phyloP scores from a whole-genome alignment of 2,888 invertebrate genomes.

The Zhengitettix transpicula region DNA sequence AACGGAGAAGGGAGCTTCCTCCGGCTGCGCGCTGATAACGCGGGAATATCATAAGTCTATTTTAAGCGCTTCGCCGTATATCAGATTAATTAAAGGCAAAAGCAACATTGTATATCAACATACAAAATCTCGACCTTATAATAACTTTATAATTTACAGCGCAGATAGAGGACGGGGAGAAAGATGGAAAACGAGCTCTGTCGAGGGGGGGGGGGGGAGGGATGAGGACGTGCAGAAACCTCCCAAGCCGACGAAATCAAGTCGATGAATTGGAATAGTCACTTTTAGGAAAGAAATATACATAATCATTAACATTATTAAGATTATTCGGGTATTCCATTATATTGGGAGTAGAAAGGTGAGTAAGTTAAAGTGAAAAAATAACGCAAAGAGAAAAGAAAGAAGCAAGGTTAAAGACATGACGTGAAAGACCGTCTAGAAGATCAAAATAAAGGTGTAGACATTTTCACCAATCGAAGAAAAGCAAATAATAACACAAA shows the following conservation, averaged over 20 bases:
- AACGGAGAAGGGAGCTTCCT: constrained; percentile 11
- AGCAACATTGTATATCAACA: constrained; percentile 32
- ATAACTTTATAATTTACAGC: constrained; percentile 33
- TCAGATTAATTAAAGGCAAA: constrained; percentile 33
- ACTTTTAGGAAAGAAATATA: too few relatives aligned
- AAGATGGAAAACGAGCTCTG: background rate
- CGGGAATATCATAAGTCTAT: constrained; percentile 9
- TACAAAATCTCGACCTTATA: constrained; percentile 31
- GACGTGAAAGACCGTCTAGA: too few relatives aligned
- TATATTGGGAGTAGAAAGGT: too few relatives aligned
- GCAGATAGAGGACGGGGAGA: background rate
- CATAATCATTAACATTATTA: too few relatives aligned
- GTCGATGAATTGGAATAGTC: background rate
- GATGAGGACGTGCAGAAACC: background rate
- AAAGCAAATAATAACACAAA: too few relatives aligned
- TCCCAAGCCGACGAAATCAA: background rate
- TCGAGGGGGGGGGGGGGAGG: too few relatives aligned
- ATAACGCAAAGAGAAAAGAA: too few relatives aligned
- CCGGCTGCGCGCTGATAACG: constrained; percentile 14
- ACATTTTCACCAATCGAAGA: too few relatives aligned
- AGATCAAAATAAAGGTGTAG: too few relatives aligned
- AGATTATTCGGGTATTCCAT: too few relatives aligned
- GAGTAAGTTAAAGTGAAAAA: too few relatives aligned
- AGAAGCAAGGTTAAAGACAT: too few relatives aligned
- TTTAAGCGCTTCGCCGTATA: constrained; percentile 21